Base-by-base conservation (phyloP, 1,140 invertebrate species). In the Sipha flava region DNA sequence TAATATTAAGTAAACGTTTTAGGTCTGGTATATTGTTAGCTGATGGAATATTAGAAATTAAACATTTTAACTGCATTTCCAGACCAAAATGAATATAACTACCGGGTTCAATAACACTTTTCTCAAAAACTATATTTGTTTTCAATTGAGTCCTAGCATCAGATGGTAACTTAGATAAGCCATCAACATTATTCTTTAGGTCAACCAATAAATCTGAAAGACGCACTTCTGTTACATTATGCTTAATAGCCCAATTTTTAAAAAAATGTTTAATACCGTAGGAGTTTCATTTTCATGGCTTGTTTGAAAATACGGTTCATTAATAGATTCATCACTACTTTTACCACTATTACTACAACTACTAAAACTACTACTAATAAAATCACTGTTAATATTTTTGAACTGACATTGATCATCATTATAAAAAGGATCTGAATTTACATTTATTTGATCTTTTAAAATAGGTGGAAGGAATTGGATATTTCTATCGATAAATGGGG, bases 1-100 rank as follows among this genome's bases (percentile, higher is more conserved):
- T 81, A 23, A 82, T 77, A 80, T 82, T 82, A 31, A 82, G 23
- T 79, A 80, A 80, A n/a, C 81, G 12, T 54, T 77, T 34, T 31
- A 77, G 18, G n/a, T 75, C 45, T 14, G 21, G 23, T 29, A 75
- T 47, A 47, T 49, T 75, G n/a, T 49, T 49, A 47, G 31, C 14
- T 31, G 26, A 31, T 31, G 16, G 14, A n/a, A 29, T 54, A 9
- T 37, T 37, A 18, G 14, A 73, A 31, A 52, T 37, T 1, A 77
- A 37, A 16, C 45, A n/a, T 29, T 34, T 54, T 16, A 77, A 54
- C 14, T 49, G 21, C 23, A 18, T n/a, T 34, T 57, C 52, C 18
- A 49, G 12, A 31, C 72, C 49, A 37, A 77, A 77, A 54, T 77
- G 72, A 34, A 52, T 37, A 37, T 52, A 77, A 21, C 14, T 37